Percentiles rank a stretch among this genome's conserved stretches.
Evolutionary conservation across 2,797 vertebrate species (phyloP).

Genomic region (Sus cebifrons): DNA sequence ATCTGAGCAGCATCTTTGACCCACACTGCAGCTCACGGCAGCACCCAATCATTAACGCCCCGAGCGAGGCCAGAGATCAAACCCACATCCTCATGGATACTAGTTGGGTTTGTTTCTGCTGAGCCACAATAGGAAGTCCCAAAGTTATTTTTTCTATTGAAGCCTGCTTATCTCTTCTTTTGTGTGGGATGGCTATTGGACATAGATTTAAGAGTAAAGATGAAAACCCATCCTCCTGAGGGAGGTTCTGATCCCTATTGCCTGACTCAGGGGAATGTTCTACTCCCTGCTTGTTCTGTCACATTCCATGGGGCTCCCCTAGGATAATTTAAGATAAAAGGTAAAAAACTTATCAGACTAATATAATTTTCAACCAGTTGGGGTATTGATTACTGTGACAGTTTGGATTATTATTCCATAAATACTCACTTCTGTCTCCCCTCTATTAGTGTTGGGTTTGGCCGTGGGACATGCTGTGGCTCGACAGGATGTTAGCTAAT

Average conservation of each 20-base stretch:
- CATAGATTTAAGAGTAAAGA: neutral
- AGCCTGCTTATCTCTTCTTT: neutral
- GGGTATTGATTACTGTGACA: neutral
- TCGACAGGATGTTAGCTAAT: neutral
- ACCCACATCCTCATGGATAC: too few relatives aligned
- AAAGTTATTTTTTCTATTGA: neutral
- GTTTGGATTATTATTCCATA: neutral
- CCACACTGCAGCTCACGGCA: too few relatives aligned
- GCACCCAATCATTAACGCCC: too few relatives aligned
- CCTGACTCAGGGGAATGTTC: neutral
- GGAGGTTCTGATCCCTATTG: neutral
- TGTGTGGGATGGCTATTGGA: too few relatives aligned
- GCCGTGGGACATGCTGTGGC: neutral
- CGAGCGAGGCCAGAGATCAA: too few relatives aligned
- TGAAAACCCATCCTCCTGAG: neutral
- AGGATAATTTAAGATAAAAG: conserved; percentile 22
- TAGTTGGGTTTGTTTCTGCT: too few relatives aligned
- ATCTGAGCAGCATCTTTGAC: too few relatives aligned
- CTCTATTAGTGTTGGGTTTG: neutral
- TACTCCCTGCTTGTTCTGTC: neutral
- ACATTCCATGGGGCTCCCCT: neutral
- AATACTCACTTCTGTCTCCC: neutral
- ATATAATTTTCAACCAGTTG: neutral
- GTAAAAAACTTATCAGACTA: neutral
- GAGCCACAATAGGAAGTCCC: too few relatives aligned